Conservation (phyloP, 2,888 invertebrate species). For the Drosophila ustulata region DNA sequence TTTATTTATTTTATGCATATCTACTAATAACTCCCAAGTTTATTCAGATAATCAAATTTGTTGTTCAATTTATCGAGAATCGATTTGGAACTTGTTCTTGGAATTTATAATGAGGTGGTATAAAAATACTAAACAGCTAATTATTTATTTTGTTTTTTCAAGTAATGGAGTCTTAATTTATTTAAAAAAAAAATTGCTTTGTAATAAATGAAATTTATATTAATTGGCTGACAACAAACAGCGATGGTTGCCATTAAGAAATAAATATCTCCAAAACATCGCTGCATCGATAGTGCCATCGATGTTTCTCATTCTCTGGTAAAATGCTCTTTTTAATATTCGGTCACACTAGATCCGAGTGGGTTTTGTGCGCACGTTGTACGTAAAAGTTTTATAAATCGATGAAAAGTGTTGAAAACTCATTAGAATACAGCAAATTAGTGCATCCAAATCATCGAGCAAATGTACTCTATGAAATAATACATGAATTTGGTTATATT, state of each 20-base stretch:
- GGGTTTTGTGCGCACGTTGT: slow-evolving; percentile 76
- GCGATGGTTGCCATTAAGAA: not conserved
- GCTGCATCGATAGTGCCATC: not conserved
- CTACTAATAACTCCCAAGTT: too few relatives aligned
- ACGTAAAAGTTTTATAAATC: slow-evolving; percentile 67
- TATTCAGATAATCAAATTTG: too few relatives aligned
- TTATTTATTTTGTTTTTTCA: too few relatives aligned
- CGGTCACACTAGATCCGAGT: slow-evolving; percentile 61
- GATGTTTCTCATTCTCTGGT: slow-evolving; percentile 6
- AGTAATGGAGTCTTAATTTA: too few relatives aligned
- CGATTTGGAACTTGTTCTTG: too few relatives aligned
- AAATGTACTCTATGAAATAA: slow-evolving; percentile 5
- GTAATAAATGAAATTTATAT: not conserved
- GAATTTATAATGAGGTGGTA: too few relatives aligned
- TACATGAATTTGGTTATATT: slow-evolving; percentile 12
- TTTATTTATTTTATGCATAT: too few relatives aligned
- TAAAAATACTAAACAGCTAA: too few relatives aligned
- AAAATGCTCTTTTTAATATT: slow-evolving; percentile 48
- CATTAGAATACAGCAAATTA: slow-evolving; percentile 12
- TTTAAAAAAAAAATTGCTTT: too few relatives aligned
- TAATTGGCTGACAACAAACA: not conserved
- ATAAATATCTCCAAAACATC: not conserved
- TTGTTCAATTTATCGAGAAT: too few relatives aligned
- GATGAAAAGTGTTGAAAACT: slow-evolving; percentile 34
- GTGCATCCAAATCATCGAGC: slow-evolving; percentile 15